Percentiles rank a stretch among this genome's conserved stretches.
Conservation (phyloP, 2,113 vertebrate species). For the Ranitomeya imitator region DNA sequence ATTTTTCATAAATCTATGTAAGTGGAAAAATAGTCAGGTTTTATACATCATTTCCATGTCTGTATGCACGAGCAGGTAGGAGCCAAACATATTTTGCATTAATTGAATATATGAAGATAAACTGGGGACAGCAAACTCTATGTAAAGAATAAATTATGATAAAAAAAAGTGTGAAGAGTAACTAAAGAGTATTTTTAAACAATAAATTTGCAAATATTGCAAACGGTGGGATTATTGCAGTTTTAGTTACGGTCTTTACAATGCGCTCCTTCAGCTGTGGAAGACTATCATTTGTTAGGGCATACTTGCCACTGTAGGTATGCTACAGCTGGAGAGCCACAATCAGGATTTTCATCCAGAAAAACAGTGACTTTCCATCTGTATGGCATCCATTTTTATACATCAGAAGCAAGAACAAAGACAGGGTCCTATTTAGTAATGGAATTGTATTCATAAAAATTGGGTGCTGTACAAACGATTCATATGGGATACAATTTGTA, state of each 20-base stretch:
- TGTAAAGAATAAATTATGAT: not conserved
- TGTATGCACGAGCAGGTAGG: not conserved
- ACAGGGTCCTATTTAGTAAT: too few relatives aligned
- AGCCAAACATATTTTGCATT: not conserved
- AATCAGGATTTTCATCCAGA: too few relatives aligned
- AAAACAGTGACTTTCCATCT: too few relatives aligned
- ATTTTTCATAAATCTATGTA: not conserved
- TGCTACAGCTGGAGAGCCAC: not conserved
- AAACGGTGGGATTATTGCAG: not conserved
- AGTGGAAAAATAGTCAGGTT: not conserved
- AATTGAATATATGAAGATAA: not conserved
- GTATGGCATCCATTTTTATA: too few relatives aligned
- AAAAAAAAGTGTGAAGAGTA: not conserved
- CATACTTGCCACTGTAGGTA: not conserved
- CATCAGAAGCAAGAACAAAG: too few relatives aligned
- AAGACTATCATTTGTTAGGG: not conserved
- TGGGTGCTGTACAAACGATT: too few relatives aligned
- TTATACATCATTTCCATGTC: not conserved
- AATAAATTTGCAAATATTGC: not conserved
- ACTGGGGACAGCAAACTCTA: not conserved
- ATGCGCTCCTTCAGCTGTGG: not conserved
- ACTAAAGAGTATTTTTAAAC: not conserved
- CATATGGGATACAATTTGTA: too few relatives aligned
- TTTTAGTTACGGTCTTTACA: not conserved
- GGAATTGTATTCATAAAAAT: too few relatives aligned